Conservation (phyloP, 2,113 vertebrate species). For the Lampris incognitus region DNA sequence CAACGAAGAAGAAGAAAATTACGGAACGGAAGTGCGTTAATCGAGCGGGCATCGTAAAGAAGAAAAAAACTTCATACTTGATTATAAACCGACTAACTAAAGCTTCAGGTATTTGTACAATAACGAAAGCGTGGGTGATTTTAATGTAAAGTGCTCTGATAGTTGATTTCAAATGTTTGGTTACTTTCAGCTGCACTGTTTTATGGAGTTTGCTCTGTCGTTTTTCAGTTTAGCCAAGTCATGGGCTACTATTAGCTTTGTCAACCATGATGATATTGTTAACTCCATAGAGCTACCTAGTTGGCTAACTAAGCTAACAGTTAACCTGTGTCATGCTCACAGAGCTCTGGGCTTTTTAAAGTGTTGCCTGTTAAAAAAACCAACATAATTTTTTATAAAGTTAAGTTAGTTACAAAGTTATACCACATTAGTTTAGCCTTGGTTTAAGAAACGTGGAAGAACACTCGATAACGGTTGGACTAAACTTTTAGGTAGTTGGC, state of each 20-base stretch:
- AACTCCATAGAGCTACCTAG: neutral
- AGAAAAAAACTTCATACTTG: slow-evolving; percentile 1
- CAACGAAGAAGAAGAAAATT: slow-evolving; percentile 3
- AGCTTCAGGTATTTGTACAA: slow-evolving; percentile 43
- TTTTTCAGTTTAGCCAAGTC: slow-evolving; percentile 53
- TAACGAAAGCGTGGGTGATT: neutral
- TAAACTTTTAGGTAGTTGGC: too few species aligned
- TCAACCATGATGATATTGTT: neutral
- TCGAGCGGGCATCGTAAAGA: neutral
- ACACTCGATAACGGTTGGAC: too few species aligned
- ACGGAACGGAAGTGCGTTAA: neutral
- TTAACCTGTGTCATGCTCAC: neutral
- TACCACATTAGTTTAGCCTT: too few species aligned
- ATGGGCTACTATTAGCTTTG: slow-evolving; percentile 65
- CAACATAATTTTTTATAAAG: too few species aligned
- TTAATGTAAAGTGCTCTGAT: neutral
- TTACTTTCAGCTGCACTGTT: accelerated
- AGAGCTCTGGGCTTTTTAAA: slow-evolving; percentile 10
- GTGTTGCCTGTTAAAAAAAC: neutral
- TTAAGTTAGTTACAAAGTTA: too few species aligned
- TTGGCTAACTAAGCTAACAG: slow-evolving; percentile 19
- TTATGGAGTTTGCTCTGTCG: neutral
- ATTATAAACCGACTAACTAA: neutral
- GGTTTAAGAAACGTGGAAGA: too few species aligned
- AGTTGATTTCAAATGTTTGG: neutral